phyloP scores from a whole-genome alignment of 2,113 vertebrate genomes.

The Petromus typicus region DNA sequence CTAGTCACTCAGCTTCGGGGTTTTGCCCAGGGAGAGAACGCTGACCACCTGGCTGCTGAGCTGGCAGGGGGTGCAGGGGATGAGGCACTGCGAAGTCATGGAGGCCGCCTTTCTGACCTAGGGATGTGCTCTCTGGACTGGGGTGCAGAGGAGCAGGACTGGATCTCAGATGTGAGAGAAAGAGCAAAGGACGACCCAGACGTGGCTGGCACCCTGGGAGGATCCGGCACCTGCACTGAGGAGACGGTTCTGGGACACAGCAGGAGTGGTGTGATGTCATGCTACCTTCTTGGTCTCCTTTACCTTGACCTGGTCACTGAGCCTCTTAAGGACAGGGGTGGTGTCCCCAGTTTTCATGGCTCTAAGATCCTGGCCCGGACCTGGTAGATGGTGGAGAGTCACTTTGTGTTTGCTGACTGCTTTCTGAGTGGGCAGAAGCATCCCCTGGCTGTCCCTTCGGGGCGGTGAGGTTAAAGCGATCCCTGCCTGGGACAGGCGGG shows the following conservation, averaged over 20 bases:
- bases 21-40: too few species aligned
- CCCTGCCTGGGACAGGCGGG: background rate
- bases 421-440: rapidly evolving
- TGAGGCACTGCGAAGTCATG: background rate
- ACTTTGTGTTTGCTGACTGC: rapidly evolving
- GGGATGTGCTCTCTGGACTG: rapidly evolving
- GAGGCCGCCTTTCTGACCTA: rapidly evolving
- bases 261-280: rapidly evolving
- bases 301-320: too few species aligned
- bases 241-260: background rate
- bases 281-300: rapidly evolving
- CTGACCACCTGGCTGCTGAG: background rate
- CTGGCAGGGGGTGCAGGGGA: background rate
- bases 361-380: background rate
- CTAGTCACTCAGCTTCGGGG: background rate
- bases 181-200: background rate
- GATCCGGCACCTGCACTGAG: too few species aligned
- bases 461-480: too few species aligned
- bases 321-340: rapidly evolving
- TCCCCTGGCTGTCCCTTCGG: background rate
- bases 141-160: background rate
- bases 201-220: background rate
- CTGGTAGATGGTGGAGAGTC: rapidly evolving
- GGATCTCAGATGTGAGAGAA: background rate
- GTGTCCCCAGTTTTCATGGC: rapidly evolving